These are phyloP conservation scores for Aproaerema taeniolella DNA, from an alignment of 2,888 invertebrate species.

Conservation along the genomic window DNA sequence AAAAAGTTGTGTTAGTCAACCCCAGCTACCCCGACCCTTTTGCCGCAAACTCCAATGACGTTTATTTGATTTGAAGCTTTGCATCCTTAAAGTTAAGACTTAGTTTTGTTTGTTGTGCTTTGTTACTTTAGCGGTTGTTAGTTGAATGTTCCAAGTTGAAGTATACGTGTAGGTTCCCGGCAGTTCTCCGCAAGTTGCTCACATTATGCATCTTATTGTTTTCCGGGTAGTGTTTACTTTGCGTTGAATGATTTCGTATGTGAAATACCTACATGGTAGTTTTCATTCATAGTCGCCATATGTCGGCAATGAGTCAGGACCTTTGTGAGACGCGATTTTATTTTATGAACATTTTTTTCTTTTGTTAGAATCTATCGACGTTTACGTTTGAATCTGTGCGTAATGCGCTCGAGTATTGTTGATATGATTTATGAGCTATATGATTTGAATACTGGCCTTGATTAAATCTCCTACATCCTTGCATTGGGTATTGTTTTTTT, in stretches of 20 bases:
- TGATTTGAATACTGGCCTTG: no score
- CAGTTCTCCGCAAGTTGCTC: not conserved
- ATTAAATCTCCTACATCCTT: no score
- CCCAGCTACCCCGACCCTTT: constrained; percentile 14
- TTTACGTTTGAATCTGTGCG: no score
- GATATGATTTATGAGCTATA: no score
- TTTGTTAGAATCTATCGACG: constrained; percentile 14
- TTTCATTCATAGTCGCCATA: constrained; percentile 24
- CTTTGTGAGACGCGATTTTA: constrained; percentile 20
- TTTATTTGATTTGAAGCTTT: not conserved
- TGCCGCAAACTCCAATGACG: not conserved
- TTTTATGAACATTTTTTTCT: constrained; percentile 24
- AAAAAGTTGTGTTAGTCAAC: constrained; percentile 23
- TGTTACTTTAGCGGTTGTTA: not conserved
- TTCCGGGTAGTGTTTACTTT: constrained; percentile 19
- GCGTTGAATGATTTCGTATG: constrained; percentile 11
- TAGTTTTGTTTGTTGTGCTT: not conserved
- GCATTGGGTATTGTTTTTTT: no score
- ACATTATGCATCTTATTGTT: constrained; percentile 21
- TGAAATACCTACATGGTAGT: constrained; percentile 16
- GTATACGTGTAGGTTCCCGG: not conserved
- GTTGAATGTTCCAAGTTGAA: no score
- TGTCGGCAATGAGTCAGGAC: constrained; percentile 28
- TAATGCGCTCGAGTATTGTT: no score
- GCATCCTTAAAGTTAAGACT: not conserved